A percentile compares a stretch with the other conserved stretches of the same genome.
These are phyloP conservation scores for Venustaconcha ellipsiformis DNA, from an alignment of 1,140 invertebrate genomes.

Conservation along the genomic window DNA sequence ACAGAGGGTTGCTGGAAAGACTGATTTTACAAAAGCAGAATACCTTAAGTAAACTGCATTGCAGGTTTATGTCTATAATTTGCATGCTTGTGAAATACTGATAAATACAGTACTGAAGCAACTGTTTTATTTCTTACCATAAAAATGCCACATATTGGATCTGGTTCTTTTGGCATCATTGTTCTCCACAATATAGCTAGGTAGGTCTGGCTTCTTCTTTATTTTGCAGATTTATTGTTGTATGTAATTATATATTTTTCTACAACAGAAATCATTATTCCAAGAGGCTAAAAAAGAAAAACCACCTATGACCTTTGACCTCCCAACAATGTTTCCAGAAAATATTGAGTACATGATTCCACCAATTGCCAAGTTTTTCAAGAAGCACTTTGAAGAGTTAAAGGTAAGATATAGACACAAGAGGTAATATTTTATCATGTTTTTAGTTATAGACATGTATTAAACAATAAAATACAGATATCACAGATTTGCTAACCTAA, in stretches of 20 bases:
- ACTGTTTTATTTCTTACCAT: not conserved
- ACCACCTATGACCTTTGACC: slow-evolving; percentile 35
- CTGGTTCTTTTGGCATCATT: not conserved
- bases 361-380: slow-evolving; percentile 29
- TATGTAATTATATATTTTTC: slow-evolving; percentile 2
- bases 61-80: too few species aligned
- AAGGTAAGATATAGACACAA: slow-evolving; percentile 36
- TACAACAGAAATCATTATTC: slow-evolving; percentile 54
- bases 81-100: too few species aligned
- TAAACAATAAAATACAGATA: not conserved
- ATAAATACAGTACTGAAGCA: not conserved
- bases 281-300: slow-evolving; percentile 48
- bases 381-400: slow-evolving; percentile 39
- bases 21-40: too few species aligned
- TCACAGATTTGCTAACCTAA: not conserved
- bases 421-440: not conserved
- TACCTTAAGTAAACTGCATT: too few species aligned
- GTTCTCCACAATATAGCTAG: not conserved
- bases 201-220: not conserved
- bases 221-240: not conserved
- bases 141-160: not conserved
- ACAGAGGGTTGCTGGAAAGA: too few species aligned
- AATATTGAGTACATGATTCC: slow-evolving; percentile 42
- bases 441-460: not conserved
- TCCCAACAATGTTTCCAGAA: slow-evolving; percentile 37